Conservation (phyloP, 2,113 vertebrate genomes). For the Octodon degus region DNA sequence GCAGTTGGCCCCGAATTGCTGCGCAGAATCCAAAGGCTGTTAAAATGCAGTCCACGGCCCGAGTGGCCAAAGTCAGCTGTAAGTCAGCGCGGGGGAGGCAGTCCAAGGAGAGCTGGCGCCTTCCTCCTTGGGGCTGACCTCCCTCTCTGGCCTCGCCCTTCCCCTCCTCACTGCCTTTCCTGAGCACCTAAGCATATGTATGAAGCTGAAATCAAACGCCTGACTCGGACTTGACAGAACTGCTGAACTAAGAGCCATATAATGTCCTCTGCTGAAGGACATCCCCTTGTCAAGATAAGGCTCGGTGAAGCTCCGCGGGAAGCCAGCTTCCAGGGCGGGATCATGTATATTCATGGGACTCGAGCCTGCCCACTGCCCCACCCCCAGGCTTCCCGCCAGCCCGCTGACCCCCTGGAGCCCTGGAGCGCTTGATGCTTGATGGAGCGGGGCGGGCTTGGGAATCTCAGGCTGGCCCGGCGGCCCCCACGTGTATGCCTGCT, state of each 20-base stretch:
- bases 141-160: constrained; percentile 73
- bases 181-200: constrained; percentile 98
- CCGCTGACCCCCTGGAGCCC: neutral
- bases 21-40: neutral
- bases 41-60: constrained; percentile 66
- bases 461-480: neutral
- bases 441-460: neutral
- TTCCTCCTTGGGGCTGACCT: constrained; percentile 84
- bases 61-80: constrained; percentile 78
- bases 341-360: constrained; percentile 76
- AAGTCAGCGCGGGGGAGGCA: constrained; percentile 70
- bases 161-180: constrained; percentile 89
- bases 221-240: constrained; percentile 96
- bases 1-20: neutral
- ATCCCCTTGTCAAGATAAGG: constrained; percentile 87
- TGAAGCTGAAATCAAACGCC: constrained; percentile 97
- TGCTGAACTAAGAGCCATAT: constrained; percentile 95
- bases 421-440: neutral
- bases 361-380: constrained; percentile 50
- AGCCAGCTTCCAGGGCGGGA: constrained; percentile 78
- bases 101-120: constrained; percentile 61
- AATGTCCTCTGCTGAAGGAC: constrained; percentile 88
- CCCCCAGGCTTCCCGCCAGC: constrained; percentile 28
- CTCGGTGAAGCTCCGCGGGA: constrained; percentile 78
- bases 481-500: neutral